phyloP scores from a whole-genome alignment of 1,140 invertebrate species.

The Drosophila lini region DNA sequence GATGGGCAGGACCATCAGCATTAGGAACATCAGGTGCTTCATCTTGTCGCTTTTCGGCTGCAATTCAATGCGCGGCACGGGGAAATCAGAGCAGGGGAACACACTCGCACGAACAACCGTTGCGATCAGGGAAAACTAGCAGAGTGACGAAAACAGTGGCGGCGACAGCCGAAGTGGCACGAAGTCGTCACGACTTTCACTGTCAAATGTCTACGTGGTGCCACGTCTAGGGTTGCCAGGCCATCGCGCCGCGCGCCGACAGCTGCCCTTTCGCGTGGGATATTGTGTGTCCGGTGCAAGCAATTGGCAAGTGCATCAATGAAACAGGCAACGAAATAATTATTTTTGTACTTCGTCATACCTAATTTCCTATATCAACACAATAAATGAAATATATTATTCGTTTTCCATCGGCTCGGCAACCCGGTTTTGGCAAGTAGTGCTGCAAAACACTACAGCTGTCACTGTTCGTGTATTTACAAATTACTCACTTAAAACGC shows the following conservation, averaged over 20 bases:
- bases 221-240: conserved; percentile 67
- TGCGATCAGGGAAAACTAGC: conserved; percentile 52
- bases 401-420: not conserved
- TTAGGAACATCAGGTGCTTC: conserved; percentile 86
- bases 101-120: conserved; percentile 45
- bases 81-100: conserved; percentile 18
- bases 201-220: conserved; percentile 81
- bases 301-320: conserved; percentile 1
- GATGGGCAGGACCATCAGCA: conserved; percentile 86
- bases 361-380: not conserved
- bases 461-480: conserved; percentile 17
- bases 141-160: conserved; percentile 50
- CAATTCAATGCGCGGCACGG: conserved; percentile 32
- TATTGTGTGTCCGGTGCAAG: not conserved
- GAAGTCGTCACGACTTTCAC: conserved; percentile 67
- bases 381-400: not conserved
- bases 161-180: conserved; percentile 64
- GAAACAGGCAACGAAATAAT: not conserved
- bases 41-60: conserved; percentile 77
- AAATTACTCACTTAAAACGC: not conserved
- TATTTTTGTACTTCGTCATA: not conserved
- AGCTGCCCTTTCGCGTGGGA: not conserved
- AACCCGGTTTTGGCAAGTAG: not conserved
- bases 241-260: not conserved
- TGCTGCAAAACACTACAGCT: conserved; percentile 19